Conservation (phyloP, 2,797 vertebrate species). For the Xiphophorus birchmanni region DNA sequence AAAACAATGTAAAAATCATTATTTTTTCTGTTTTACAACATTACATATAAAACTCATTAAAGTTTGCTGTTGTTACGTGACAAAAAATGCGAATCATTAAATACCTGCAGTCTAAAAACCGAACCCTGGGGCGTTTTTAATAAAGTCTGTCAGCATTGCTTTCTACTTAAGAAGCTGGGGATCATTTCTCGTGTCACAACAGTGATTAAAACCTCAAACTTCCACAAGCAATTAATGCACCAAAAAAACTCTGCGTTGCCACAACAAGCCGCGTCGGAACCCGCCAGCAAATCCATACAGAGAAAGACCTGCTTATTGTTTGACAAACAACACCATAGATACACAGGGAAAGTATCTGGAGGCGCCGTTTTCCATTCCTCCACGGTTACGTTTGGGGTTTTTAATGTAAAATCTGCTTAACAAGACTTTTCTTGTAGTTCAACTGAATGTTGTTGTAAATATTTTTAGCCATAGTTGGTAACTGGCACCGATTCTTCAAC, state of each 20-base stretch:
- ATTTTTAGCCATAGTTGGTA: background rate
- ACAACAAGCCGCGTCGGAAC: constrained; percentile 46
- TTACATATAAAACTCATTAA: background rate
- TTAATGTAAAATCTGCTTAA: background rate
- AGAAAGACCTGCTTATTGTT: background rate
- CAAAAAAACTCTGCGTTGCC: constrained; percentile 12
- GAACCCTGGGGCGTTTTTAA: constrained; percentile 15
- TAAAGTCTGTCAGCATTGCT: constrained; percentile 6
- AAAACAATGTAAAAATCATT: background rate
- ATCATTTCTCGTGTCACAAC: constrained; percentile 34
- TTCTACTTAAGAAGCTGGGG: constrained; percentile 3
- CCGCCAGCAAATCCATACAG: constrained; percentile 45
- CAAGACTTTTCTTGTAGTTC: background rate
- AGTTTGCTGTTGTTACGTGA: background rate
- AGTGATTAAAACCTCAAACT: constrained; percentile 35
- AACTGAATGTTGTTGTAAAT: background rate
- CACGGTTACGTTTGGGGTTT: background rate
- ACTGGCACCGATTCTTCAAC: background rate
- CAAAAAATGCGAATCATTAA: background rate
- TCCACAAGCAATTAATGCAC: constrained; percentile 48
- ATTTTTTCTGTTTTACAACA: background rate
- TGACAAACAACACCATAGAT: background rate
- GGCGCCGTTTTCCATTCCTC: background rate
- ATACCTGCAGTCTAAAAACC: constrained; percentile 11
- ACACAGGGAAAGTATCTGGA: background rate